These are phyloP conservation scores for Meloidogyne hapla DNA, from an alignment of 1,140 invertebrate genomes.

Conservation along the genomic window DNA sequence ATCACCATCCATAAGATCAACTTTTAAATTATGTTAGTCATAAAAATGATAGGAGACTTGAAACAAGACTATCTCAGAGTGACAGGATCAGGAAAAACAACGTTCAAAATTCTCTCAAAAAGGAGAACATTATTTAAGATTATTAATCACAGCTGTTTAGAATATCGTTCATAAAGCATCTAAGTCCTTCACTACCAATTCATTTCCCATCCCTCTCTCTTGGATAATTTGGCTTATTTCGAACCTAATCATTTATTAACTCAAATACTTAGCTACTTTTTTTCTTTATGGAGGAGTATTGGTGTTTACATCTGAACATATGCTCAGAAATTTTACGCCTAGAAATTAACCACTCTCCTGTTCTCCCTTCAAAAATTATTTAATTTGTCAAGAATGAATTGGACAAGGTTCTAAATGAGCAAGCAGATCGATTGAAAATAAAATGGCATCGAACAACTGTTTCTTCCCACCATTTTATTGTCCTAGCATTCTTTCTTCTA, in stretches of 20 bases:
- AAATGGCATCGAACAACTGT: not conserved
- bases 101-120: too few relatives aligned
- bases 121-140: too few relatives aligned
- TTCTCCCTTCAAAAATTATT: not conserved
- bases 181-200: too few relatives aligned
- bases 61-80: too few relatives aligned
- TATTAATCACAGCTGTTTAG: too few relatives aligned
- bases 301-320: not conserved
- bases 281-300: not conserved
- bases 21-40: too few relatives aligned
- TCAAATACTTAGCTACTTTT: not conserved
- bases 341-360: not conserved
- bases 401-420: not conserved
- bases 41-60: too few relatives aligned
- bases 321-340: not conserved
- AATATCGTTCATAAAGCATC: too few relatives aligned
- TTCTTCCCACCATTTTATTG: not conserved
- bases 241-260: not conserved
- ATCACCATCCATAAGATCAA: too few relatives aligned
- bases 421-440: not conserved
- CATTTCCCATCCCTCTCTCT: too few relatives aligned
- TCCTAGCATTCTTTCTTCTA: not conserved
- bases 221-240: too few relatives aligned
- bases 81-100: too few relatives aligned
- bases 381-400: not conserved